These are phyloP conservation scores for Amyelois transitella DNA, from an alignment of 1,140 invertebrate genomes.

Conservation along the genomic window DNA sequence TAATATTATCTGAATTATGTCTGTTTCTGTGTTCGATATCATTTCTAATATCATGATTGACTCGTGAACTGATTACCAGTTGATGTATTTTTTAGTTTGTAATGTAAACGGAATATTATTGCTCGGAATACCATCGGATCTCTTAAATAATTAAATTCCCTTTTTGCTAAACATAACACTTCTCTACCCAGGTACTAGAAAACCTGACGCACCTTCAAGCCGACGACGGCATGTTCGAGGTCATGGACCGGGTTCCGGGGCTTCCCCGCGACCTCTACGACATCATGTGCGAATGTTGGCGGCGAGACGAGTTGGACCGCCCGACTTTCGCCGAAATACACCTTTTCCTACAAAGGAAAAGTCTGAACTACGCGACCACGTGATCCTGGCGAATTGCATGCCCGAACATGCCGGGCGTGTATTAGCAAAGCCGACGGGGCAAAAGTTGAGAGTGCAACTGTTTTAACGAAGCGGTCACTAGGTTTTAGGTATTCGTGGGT, in stretches of 20 bases:
- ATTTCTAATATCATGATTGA: too few relatives aligned
- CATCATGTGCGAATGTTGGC: constrained; percentile 93
- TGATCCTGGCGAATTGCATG: constrained; percentile 41
- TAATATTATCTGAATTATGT: too few relatives aligned
- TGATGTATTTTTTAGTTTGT: too few relatives aligned
- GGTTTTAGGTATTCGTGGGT: constrained; percentile 9
- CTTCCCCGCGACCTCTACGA: constrained; percentile 91
- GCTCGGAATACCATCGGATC: not conserved
- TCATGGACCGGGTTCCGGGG: constrained; percentile 79
- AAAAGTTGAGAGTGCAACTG: constrained; percentile 9
- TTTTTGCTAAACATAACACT: too few relatives aligned
- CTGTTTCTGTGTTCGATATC: too few relatives aligned
- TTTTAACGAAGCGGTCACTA: constrained; percentile 9
- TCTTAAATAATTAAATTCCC: not conserved
- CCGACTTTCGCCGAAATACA: constrained; percentile 92
- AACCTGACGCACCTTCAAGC: constrained; percentile 80
- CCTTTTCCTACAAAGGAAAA: constrained; percentile 90
- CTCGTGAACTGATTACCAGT: too few relatives aligned
- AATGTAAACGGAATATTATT: too few relatives aligned
- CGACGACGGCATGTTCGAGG: constrained; percentile 78
- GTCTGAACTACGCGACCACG: constrained; percentile 82
- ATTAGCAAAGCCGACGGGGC: constrained; percentile 20
- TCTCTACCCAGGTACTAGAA: constrained; percentile 82
- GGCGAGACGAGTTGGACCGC: constrained; percentile 82
- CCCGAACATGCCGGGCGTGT: constrained; percentile 9